Base-by-base conservation (phyloP, 2,113 vertebrate species). In the Cariama cristata region DNA sequence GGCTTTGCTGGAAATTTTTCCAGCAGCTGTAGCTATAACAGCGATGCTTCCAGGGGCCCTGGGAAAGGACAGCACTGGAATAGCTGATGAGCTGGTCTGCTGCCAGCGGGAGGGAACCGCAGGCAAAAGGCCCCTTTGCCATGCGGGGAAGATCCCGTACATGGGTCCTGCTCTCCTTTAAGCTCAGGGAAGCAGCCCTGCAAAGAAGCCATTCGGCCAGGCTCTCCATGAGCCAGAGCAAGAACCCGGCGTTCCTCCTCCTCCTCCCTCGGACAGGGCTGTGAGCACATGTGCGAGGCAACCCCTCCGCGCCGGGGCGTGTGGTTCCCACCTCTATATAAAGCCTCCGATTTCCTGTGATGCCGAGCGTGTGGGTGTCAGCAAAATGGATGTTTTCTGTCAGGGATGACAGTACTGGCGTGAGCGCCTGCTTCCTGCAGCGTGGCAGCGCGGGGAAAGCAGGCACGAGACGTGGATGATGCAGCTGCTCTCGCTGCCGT, bases 301-400 rank as follows among this genome's bases (percentile, higher is more conserved):
- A 83, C 10, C 82, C 94, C 85, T 80, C 71, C 10, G 53, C 27
- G 24, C 42, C 15, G 21, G 92, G 87, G 92, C 4, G 80, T 12
- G 86, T 56, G 79, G 40, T 92, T 86, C 86, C 93, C 94, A 93
- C 84, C 93, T 89, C 84, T 95, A 75, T 50, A 89, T 53, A 81
- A 88, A 88, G 94, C 23, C 69, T 49, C 50, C 4, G 6, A 30
- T 79, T 96, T 94, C 93, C 92, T 75, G 88, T 42, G 49, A n/a
- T 86, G 93, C 87, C 17, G 52, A 74, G 50, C 8, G 28, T 15
- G 86, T 89, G 93, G 94, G 93, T 62, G 94, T 18, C 40, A 67
- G 83, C 2, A 10, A 45, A 84, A 87, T 59, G 81, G 93, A 77
- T 90, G 89, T 86, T 92, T 92, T 82, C 88, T 81, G 79, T 90